Evolutionary conservation across 2,888 invertebrate species (phyloP).

Genomic region (Drosophila mulleri): DNA sequence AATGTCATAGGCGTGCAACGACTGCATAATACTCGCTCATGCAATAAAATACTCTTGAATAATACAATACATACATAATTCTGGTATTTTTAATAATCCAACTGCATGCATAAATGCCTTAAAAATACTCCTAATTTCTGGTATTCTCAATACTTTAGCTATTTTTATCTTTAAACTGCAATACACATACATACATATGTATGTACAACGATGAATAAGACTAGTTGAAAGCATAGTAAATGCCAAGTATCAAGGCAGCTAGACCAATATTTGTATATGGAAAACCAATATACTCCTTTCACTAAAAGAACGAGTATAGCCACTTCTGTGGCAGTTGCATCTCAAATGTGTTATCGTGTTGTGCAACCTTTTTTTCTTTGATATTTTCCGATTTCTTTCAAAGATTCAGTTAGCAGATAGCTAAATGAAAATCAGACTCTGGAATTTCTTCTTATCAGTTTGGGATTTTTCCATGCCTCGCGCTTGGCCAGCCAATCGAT

Average conservation of each 20-base stretch:
- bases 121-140: too few relatives aligned
- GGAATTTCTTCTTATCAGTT: slow-evolving; percentile 44
- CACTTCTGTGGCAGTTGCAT: neutral
- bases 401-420: slow-evolving; percentile 20
- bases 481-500: neutral
- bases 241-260: too few relatives aligned
- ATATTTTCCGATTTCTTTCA: slow-evolving; percentile 9
- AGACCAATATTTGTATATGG: neutral
- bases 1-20: neutral
- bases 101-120: too few relatives aligned
- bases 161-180: too few relatives aligned
- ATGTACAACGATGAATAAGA: too few relatives aligned
- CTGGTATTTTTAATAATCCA: too few relatives aligned
- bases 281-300: neutral
- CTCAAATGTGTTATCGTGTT: slow-evolving; percentile 11
- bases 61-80: too few relatives aligned
- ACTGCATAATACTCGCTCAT: slow-evolving; percentile 1
- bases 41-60: too few relatives aligned
- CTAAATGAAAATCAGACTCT: slow-evolving; percentile 6
- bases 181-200: too few relatives aligned
- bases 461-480: slow-evolving; percentile 43
- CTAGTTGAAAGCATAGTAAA: too few relatives aligned
- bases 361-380: slow-evolving; percentile 21
- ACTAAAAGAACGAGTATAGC: neutral
- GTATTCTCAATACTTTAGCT: too few relatives aligned